Evolutionary conservation across 2,888 invertebrate genomes (phyloP).

Genomic region (Brenthis daphne): DNA sequence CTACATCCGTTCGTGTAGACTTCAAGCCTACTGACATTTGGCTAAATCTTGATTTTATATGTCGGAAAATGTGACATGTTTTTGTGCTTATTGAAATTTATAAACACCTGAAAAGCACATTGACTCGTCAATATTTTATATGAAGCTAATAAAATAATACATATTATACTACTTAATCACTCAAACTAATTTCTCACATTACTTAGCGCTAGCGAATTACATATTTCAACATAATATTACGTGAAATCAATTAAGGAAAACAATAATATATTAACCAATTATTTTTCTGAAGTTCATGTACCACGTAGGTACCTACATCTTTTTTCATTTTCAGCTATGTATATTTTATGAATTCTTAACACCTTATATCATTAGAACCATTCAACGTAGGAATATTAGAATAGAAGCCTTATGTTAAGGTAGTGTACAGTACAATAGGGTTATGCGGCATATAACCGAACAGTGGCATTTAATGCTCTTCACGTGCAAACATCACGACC

Average conservation of each 20-base stretch:
- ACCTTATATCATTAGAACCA: conserved; percentile 8
- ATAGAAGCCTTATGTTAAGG: conserved; percentile 9
- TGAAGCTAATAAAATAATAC: too few relatives aligned
- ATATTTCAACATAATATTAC: not conserved
- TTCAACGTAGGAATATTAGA: not conserved
- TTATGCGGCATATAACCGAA: conserved; percentile 30
- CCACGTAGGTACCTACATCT: not conserved
- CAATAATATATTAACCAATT: too few relatives aligned
- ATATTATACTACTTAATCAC: not conserved
- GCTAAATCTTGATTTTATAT: conserved; percentile 29
- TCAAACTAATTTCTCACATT: not conserved
- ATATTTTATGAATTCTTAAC: conserved; percentile 22
- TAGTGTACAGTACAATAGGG: conserved; percentile 9
- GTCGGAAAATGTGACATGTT: not conserved
- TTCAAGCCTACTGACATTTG: conserved; percentile 60
- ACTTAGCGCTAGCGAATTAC: not conserved
- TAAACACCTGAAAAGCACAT: too few relatives aligned
- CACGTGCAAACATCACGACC: conserved; percentile 45
- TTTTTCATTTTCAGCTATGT: conserved; percentile 15
- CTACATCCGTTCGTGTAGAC: conserved; percentile 75
- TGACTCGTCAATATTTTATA: too few relatives aligned
- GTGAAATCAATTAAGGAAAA: not conserved
- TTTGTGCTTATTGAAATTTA: too few relatives aligned
- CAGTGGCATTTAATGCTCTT: conserved; percentile 40
- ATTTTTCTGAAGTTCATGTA: too few relatives aligned